A percentile compares a stretch with the other conserved stretches of the same genome.
Evolutionary conservation across 1,140 invertebrate species (phyloP).

Genomic region (Polypedilum vanderplanki): DNA sequence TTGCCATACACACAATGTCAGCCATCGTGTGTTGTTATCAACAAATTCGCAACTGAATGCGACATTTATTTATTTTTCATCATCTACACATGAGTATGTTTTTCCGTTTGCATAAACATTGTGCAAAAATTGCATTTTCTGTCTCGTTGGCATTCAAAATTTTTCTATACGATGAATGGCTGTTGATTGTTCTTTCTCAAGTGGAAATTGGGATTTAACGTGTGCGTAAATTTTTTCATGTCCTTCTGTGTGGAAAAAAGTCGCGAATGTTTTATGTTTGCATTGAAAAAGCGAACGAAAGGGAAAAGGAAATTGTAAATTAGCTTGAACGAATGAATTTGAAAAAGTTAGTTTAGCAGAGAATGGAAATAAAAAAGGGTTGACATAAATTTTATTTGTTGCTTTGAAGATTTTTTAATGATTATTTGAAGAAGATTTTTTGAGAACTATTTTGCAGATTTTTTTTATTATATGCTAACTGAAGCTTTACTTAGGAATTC

Average conservation of each 20-base stretch:
- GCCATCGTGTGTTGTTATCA: not conserved
- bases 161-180: not conserved
- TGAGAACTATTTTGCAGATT: too few species aligned
- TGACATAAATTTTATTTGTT: too few species aligned
- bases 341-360: too few species aligned
- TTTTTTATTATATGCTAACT: too few species aligned
- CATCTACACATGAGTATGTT: not conserved
- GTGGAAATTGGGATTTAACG: slow-evolving; percentile 17
- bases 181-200: not conserved
- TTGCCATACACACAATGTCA: not conserved
- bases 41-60: not conserved
- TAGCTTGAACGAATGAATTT: not conserved
- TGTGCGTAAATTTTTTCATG: not conserved
- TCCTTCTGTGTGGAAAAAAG: not conserved
- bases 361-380: too few species aligned
- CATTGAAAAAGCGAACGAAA: not conserved
- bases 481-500: too few species aligned
- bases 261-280: not conserved
- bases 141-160: not conserved
- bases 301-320: not conserved
- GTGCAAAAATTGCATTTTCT: slow-evolving; percentile 18
- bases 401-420: too few species aligned
- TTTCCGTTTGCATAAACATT: not conserved
- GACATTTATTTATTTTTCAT: not conserved
- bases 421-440: too few species aligned